These are phyloP conservation scores for Oxyura jamaicensis DNA, from an alignment of 2,113 vertebrate species.

Conservation along the genomic window DNA sequence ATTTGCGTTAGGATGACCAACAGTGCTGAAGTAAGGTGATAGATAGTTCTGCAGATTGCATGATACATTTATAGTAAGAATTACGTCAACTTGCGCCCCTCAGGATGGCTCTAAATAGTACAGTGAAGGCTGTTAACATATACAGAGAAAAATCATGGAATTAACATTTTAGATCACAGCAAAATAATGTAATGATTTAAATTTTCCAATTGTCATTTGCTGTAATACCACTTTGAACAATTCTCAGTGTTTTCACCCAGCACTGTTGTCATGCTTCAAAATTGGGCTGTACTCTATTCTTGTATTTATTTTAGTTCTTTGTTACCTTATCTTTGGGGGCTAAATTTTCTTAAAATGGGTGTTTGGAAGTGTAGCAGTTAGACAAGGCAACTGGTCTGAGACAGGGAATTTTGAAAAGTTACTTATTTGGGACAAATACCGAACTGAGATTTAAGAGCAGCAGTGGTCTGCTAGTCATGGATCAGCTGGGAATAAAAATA, in stretches of 20 bases:
- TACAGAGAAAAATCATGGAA: background rate
- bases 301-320: background rate
- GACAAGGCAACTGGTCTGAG: background rate
- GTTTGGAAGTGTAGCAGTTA: background rate
- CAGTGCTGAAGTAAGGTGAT: background rate
- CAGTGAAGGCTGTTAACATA: background rate
- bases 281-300: background rate
- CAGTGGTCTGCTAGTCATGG: background rate
- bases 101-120: background rate
- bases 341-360: background rate
- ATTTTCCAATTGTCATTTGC: background rate
- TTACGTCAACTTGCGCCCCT: background rate
- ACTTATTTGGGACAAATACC: background rate
- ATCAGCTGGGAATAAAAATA: background rate
- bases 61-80: background rate
- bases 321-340: background rate
- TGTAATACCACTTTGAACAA: background rate
- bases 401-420: background rate
- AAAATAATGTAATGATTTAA: background rate
- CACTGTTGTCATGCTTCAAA: background rate
- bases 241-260: background rate
- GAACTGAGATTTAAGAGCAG: background rate
- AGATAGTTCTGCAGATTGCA: background rate
- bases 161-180: background rate
- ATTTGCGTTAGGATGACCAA: background rate